Conservation (phyloP, 2,113 vertebrate genomes). For the Laticauda laticaudata region DNA sequence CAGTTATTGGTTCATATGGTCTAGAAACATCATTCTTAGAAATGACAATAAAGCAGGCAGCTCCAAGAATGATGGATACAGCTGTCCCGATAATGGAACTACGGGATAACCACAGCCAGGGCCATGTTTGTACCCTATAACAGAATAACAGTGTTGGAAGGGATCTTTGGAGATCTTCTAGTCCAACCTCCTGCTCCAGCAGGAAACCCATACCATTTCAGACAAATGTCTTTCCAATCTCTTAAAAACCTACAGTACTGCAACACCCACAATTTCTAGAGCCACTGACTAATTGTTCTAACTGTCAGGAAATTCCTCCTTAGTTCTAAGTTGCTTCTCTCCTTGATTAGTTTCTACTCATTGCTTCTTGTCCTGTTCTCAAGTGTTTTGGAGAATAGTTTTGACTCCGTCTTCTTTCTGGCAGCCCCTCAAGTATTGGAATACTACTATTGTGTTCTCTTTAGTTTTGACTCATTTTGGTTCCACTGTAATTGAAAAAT, state of each 20-base stretch:
- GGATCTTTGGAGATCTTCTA: not conserved
- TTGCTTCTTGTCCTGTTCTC: not conserved
- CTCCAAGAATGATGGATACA: not conserved
- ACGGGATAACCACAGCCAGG: not conserved
- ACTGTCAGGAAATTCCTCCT: no score
- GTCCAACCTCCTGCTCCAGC: not conserved
- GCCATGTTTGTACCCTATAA: not conserved
- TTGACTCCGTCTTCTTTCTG: not conserved
- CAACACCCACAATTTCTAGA: no score
- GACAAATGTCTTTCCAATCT: no score
- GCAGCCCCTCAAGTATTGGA: not conserved
- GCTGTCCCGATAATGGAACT: not conserved
- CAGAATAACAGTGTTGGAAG: not conserved
- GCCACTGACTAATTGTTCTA: no score
- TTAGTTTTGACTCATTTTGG: not conserved
- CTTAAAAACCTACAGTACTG: no score
- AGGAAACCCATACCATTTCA: no score
- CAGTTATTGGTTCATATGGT: not conserved
- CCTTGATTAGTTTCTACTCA: no score
- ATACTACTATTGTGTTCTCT: not conserved
- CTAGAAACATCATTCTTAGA: not conserved
- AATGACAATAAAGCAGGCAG: not conserved
- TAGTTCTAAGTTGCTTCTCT: no score
- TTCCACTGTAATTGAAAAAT: not conserved
- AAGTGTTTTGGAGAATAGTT: not conserved